Conservation (phyloP, 2,888 invertebrate species). For the Rutpela maculata region DNA sequence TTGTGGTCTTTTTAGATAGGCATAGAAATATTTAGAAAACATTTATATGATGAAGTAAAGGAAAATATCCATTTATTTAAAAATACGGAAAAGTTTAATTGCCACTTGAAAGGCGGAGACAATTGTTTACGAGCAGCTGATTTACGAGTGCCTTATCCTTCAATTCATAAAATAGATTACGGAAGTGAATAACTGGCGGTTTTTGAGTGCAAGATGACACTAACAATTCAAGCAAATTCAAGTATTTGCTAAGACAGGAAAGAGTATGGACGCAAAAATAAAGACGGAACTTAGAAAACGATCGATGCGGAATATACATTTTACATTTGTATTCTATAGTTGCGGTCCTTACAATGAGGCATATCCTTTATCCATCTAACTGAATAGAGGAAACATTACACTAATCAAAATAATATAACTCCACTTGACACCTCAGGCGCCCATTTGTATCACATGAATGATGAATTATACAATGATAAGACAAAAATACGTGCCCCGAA, state of each 20-base stretch:
- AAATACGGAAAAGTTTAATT: background rate
- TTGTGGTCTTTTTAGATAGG: too few relatives aligned
- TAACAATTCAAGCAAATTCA: constrained; percentile 45
- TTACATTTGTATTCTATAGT: constrained; percentile 68
- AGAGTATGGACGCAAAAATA: constrained; percentile 38
- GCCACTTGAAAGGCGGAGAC: background rate
- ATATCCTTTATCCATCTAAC: constrained; percentile 59
- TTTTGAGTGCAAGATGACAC: background rate
- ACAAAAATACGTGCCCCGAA: constrained; percentile 70
- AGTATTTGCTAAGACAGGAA: constrained; percentile 30
- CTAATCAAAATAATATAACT: constrained; percentile 70
- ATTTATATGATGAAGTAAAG: too few relatives aligned
- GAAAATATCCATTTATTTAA: too few relatives aligned
- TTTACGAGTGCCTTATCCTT: background rate
- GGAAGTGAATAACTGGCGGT: background rate
- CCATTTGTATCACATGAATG: constrained; percentile 69
- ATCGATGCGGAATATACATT: constrained; percentile 52
- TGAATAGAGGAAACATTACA: constrained; percentile 55
- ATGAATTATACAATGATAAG: constrained; percentile 70
- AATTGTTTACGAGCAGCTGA: background rate
- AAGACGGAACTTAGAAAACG: constrained; percentile 42
- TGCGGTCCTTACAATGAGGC: constrained; percentile 64
- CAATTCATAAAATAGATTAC: background rate
- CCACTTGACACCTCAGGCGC: constrained; percentile 67
- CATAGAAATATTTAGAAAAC: too few relatives aligned